Evolutionary conservation across 2,888 invertebrate species (phyloP).

Genomic region (Phortica magna): DNA sequence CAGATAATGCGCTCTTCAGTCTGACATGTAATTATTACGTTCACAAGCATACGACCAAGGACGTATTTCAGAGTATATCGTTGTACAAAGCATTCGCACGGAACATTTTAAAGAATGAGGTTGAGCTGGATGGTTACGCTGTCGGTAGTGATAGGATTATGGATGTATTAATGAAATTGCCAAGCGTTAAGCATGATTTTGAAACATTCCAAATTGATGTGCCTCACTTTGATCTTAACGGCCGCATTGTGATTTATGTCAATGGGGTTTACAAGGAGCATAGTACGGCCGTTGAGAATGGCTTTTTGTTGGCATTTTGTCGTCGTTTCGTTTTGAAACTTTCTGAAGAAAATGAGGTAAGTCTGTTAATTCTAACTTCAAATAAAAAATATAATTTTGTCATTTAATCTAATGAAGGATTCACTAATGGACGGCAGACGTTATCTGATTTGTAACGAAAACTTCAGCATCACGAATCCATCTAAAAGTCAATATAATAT

Average conservation of each 20-base stretch:
- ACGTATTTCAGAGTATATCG: slow-evolving; percentile 62
- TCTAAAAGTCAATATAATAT: slow-evolving; percentile 56
- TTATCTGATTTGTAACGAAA: slow-evolving; percentile 70
- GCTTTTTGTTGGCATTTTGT: slow-evolving; percentile 52
- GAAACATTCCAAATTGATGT: slow-evolving; percentile 66
- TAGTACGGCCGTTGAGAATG: neutral
- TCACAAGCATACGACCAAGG: slow-evolving; percentile 44
- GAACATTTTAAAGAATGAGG: slow-evolving; percentile 61
- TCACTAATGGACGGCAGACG: slow-evolving; percentile 37
- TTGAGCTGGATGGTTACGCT: slow-evolving; percentile 58
- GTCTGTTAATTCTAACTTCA: neutral
- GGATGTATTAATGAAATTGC: slow-evolving; percentile 64
- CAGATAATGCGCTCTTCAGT: slow-evolving; percentile 66
- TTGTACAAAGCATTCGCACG: slow-evolving; percentile 64
- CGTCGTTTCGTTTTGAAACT: slow-evolving; percentile 59
- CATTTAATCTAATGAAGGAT: neutral
- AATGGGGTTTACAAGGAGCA: slow-evolving; percentile 55
- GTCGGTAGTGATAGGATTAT: slow-evolving; percentile 66
- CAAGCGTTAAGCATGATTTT: slow-evolving; percentile 64
- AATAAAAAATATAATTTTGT: neutral
- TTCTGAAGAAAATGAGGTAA: slow-evolving; percentile 43
- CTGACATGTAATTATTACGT: slow-evolving; percentile 67
- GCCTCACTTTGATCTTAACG: slow-evolving; percentile 48
- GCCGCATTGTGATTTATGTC: slow-evolving; percentile 45
- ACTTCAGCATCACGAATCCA: slow-evolving; percentile 67